Percentiles rank a stretch among this genome's conserved stretches.
Conservation (phyloP, 1,140 invertebrate genomes). For the Mylabris phalerata region DNA sequence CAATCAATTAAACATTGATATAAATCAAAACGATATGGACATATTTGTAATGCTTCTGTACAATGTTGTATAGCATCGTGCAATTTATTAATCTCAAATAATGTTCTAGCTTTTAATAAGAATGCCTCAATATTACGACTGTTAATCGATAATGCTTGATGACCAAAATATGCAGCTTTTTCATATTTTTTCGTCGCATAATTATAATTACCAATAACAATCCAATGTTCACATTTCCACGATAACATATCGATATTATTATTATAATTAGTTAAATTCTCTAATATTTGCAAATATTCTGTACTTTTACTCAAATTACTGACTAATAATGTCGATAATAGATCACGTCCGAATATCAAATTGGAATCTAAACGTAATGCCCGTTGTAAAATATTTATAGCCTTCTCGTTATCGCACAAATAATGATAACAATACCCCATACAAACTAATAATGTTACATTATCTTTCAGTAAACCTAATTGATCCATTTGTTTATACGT, state of each 20-base stretch:
- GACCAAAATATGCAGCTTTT: slow-evolving; percentile 41
- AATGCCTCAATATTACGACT: slow-evolving; percentile 59
- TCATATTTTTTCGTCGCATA: slow-evolving; percentile 35
- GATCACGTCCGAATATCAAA: slow-evolving; percentile 33
- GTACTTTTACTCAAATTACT: not conserved
- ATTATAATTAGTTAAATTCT: slow-evolving; percentile 13
- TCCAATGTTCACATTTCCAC: slow-evolving; percentile 37
- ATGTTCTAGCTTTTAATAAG: slow-evolving; percentile 62
- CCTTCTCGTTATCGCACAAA: slow-evolving; percentile 44
- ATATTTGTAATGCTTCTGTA: slow-evolving; percentile 60
- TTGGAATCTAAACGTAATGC: slow-evolving; percentile 33
- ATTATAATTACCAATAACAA: slow-evolving; percentile 37
- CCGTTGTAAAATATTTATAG: slow-evolving; percentile 40
- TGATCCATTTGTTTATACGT: slow-evolving; percentile 58
- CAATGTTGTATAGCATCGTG: slow-evolving; percentile 65
- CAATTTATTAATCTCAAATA: slow-evolving; percentile 65
- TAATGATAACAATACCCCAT: slow-evolving; percentile 63
- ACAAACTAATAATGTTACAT: slow-evolving; percentile 55
- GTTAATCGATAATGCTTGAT: slow-evolving; percentile 41
- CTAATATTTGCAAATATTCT: no score
- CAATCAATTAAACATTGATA: slow-evolving; percentile 68
- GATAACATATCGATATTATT: slow-evolving; percentile 25
- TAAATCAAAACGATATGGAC: slow-evolving; percentile 51
- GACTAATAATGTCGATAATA: slow-evolving; percentile 31
- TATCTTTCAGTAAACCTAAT: slow-evolving; percentile 55